Evolutionary conservation across 2,888 invertebrate genomes (phyloP), one percentile per base, ranked within the genome.

Genomic region (Heteromyza rotundicornis): DNA sequence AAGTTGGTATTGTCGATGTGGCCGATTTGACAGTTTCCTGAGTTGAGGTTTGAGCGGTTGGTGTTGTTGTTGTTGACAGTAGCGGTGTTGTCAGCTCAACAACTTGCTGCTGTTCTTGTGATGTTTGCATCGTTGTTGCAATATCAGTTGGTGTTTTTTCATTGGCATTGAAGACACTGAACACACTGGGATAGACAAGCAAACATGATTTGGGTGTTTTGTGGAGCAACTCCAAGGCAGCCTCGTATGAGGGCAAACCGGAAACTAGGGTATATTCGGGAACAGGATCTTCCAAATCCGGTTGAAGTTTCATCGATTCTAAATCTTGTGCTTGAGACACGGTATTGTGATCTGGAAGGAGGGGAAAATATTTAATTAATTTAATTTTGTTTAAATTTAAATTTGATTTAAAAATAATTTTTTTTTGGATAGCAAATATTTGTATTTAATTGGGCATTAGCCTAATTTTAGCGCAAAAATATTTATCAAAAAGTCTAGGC

Each of bases 211-310:
- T 67, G 23, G 81, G 78, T 50, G 77, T 68, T 74, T 84, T 83
- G 57, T 85, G 84, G 70, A 88, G 78, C 75, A 87, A 84, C 74
- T 87, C 86, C 72, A 88, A 70, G 2, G 89, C 89, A 67, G 88
- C 87, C 62, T 87, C 87, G 77, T 89, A 89, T 52, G 85, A 85
- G 20, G 89, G 89, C 57, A 89, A 76, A 14, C 89, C 89, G 20
- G 88, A 88, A 49, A 88, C 89, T 56, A 88, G 80, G 10, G 88
- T 87, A 75, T 89, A 89, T 71, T 86, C 87, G 32, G 89, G 89
- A 64, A 88, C 81, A 12, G 86, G 86, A 71, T 87, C 87, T 49
- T 83, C 80, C n/a, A 84, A 76, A 57, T 80, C 78, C 54, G 77
- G 71, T 50, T 78, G 78, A 23, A 82, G 54, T 70, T 83, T 82